A percentile compares a stretch with the other conserved stretches of the same genome.
Conservation (phyloP, 1,140 invertebrate genomes). For the Gryon sp. region DNA sequence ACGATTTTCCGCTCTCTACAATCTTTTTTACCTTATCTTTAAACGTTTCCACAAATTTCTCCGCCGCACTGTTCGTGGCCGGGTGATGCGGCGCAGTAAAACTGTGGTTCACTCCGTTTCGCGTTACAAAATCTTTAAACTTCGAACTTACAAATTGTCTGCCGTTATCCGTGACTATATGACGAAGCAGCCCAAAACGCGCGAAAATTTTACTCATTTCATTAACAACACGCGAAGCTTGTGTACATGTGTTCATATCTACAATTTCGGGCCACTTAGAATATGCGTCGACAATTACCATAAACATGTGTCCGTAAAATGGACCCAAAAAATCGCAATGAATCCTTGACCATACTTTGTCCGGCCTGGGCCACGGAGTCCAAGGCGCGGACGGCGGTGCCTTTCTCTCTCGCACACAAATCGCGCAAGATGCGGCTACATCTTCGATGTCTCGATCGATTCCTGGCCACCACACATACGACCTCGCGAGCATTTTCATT, state of each 20-base stretch:
- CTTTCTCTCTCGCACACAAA: conserved; percentile 33
- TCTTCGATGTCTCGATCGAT: conserved; percentile 69
- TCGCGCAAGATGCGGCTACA: neutral
- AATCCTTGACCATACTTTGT: conserved; percentile 1
- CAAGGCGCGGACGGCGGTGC: conserved; percentile 28
- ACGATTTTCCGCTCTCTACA: conserved; percentile 6
- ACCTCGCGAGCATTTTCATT: conserved; percentile 77
- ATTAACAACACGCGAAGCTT: no score
- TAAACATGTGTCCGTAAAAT: conserved; percentile 25
- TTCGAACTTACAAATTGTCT: neutral
- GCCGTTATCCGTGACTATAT: neutral
- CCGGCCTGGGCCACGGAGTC: neutral
- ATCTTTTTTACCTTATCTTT: conserved; percentile 38
- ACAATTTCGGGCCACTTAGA: conserved; percentile 23
- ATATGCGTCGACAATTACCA: conserved; percentile 33
- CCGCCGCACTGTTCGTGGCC: neutral
- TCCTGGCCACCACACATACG: conserved; percentile 75
- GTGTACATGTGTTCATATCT: conserved; percentile 14
- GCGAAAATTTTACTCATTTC: neutral
- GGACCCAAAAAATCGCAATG: conserved; percentile 27
- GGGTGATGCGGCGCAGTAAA: conserved; percentile 38
- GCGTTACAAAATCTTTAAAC: neutral
- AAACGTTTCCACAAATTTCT: conserved; percentile 36
- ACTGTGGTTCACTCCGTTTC: neutral
- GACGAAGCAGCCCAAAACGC: neutral